Conservation (phyloP, 2,888 invertebrate species). For the Macaria liturata region DNA sequence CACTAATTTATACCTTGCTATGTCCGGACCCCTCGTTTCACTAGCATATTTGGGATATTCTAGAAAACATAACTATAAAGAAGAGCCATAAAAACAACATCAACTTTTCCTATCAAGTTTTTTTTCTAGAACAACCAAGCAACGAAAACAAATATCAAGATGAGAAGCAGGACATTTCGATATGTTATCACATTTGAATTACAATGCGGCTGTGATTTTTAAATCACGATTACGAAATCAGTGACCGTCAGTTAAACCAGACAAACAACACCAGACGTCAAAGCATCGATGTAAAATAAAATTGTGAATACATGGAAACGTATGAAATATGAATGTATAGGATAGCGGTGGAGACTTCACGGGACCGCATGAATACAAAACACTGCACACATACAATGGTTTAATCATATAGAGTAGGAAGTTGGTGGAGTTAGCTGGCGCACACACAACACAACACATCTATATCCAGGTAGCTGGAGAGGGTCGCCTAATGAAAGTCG, state of each 20-base stretch:
- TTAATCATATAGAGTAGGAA: conserved; percentile 32
- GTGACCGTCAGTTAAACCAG: conserved; percentile 15
- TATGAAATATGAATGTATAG: conserved; percentile 8
- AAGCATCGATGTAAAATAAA: not conserved
- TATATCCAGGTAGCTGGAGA: conserved; percentile 50
- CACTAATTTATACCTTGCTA: too few relatives aligned
- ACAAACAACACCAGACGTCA: conserved; percentile 14
- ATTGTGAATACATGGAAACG: conserved; percentile 16
- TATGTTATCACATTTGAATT: not conserved
- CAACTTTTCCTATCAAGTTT: too few relatives aligned
- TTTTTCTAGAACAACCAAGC: too few relatives aligned
- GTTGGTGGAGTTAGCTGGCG: conserved; percentile 50
- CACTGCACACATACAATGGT: conserved; percentile 32
- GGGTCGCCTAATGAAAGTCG: conserved; percentile 64
- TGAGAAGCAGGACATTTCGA: too few relatives aligned
- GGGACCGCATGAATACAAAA: conserved; percentile 34
- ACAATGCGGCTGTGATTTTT: conserved; percentile 6
- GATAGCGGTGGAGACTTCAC: conserved; percentile 4
- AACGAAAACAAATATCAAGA: too few relatives aligned
- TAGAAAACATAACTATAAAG: too few relatives aligned
- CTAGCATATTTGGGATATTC: too few relatives aligned
- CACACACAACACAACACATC: conserved; percentile 43
- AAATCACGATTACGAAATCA: conserved; percentile 16
- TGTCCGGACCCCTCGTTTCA: too few relatives aligned
- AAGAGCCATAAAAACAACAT: too few relatives aligned